Conservation (phyloP, 2,797 vertebrate genomes). For the Craterocephalus amniculus region DNA sequence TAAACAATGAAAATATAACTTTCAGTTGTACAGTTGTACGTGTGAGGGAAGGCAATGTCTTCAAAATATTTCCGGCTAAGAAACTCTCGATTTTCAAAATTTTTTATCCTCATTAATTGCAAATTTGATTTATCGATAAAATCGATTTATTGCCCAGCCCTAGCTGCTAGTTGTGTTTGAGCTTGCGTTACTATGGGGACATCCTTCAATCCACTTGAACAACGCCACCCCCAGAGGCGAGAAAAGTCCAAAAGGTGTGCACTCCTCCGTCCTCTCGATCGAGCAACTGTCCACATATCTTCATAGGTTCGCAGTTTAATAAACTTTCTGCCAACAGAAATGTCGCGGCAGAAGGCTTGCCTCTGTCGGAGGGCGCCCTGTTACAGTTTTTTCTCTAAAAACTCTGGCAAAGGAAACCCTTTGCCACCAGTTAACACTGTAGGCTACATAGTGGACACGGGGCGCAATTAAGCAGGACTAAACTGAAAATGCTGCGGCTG, state of each 20-base stretch:
- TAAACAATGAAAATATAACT: no score
- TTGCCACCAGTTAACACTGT: conserved; percentile 39
- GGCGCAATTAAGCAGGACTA: conserved; percentile 67
- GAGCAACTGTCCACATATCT: conserved; percentile 31
- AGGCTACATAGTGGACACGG: conserved; percentile 48
- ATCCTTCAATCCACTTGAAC: conserved; percentile 34
- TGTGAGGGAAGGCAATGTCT: no score
- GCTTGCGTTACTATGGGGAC: conserved; percentile 63
- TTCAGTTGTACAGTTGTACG: no score
- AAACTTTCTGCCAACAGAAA: conserved; percentile 56
- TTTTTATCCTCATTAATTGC: no score
- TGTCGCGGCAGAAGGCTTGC: conserved; percentile 38
- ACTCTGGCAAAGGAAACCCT: conserved; percentile 36
- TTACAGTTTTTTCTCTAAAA: conserved; percentile 32
- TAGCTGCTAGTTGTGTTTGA: conserved; percentile 20
- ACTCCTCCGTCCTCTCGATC: conserved; percentile 40
- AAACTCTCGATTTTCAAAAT: no score
- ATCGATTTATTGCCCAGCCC: no score
- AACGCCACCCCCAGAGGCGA: conserved; percentile 28
- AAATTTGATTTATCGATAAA: no score
- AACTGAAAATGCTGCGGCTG: conserved; percentile 42
- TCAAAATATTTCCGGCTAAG: no score
- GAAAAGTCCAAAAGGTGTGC: conserved; percentile 31
- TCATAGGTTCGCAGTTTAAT: conserved; percentile 51
- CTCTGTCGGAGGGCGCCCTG: conserved; percentile 41